Conservation (phyloP, 2,797 vertebrate genomes). For the Peromyscus nudipes region DNA sequence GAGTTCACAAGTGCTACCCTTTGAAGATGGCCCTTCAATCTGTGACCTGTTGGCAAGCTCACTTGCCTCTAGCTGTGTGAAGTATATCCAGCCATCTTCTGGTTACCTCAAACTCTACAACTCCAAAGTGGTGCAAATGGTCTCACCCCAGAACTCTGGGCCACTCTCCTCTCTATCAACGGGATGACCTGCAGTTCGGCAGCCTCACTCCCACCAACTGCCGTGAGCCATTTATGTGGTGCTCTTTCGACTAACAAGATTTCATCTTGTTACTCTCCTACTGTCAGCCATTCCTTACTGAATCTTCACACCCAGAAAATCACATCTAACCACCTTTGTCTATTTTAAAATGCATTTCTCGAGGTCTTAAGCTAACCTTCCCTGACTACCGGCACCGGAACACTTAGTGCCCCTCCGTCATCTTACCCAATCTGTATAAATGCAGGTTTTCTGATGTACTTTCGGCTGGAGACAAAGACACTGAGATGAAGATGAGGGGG, state of each 20-base stretch:
- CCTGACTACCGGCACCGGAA: neutral
- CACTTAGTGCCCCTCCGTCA: neutral
- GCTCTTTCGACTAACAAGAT: neutral
- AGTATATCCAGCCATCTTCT: neutral
- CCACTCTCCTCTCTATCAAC: neutral
- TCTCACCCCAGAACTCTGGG: neutral
- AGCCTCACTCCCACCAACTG: neutral
- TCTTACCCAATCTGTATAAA: neutral
- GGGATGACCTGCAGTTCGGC: neutral
- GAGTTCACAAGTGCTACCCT: neutral
- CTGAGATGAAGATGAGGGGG: neutral
- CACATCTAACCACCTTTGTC: neutral
- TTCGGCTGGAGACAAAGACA: slow-evolving; percentile 13
- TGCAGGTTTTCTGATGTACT: neutral
- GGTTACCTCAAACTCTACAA: neutral
- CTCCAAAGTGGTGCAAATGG: neutral
- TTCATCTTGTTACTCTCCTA: neutral
- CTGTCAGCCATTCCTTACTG: neutral
- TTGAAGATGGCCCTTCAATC: neutral
- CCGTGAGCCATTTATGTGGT: rapidly evolving
- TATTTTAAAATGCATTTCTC: neutral
- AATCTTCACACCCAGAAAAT: neutral
- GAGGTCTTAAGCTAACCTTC: neutral
- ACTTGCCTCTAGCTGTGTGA: neutral
- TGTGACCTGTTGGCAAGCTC: neutral